Percentiles rank a stretch among this genome's conserved stretches.
These are phyloP conservation scores for Caenorhabditis sp. DNA, from an alignment of 2,888 invertebrate genomes.

Conservation along the genomic window DNA sequence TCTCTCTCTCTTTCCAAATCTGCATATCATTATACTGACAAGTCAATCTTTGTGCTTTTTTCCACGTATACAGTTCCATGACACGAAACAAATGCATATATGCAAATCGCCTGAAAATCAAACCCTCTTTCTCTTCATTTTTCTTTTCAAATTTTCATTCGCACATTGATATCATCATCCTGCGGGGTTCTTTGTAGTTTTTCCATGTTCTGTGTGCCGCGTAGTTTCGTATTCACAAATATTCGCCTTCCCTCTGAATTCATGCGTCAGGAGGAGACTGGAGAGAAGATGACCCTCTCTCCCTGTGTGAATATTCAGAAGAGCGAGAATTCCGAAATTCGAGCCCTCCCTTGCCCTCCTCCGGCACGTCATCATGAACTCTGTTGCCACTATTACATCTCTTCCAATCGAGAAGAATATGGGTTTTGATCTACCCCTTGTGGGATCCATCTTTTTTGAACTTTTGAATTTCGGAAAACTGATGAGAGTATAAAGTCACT, in stretches of 20 bases:
- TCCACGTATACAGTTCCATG: not conserved
- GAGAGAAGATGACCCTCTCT: not conserved
- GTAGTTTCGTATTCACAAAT: slow-evolving; percentile 2
- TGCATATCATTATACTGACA: no score
- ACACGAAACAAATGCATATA: not conserved
- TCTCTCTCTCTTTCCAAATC: no score
- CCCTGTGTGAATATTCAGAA: slow-evolving; percentile 42
- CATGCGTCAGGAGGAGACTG: slow-evolving; percentile 40
- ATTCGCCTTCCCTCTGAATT: slow-evolving; percentile 9
- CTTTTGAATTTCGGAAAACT: no score
- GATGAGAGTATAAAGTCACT: no score
- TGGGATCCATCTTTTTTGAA: no score
- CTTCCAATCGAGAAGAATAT: no score
- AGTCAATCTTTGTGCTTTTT: not conserved
- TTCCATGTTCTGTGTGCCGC: not conserved
- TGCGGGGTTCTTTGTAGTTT: not conserved
- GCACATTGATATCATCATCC: not conserved
- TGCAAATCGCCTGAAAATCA: not conserved
- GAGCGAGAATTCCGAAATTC: slow-evolving; percentile 35
- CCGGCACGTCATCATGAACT: slow-evolving; percentile 19
- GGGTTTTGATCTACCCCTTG: no score
- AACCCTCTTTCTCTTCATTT: no score
- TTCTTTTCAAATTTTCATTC: not conserved
- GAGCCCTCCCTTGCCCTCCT: slow-evolving; percentile 22
- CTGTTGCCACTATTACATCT: not conserved